phyloP scores from a whole-genome alignment of 2,797 vertebrate genomes.

The Eurystomus glaucurus region DNA sequence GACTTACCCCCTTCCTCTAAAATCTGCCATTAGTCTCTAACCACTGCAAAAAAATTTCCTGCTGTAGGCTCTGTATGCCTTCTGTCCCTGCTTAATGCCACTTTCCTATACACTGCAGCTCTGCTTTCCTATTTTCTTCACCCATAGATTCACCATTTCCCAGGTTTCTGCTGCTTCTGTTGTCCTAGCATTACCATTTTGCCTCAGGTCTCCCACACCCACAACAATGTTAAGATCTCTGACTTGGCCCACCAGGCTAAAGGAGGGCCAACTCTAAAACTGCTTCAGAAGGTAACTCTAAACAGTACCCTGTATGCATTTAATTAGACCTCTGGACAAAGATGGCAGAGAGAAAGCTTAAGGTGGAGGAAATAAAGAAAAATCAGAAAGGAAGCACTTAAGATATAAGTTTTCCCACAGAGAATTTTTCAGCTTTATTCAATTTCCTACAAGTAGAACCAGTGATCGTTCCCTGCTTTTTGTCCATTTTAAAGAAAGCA shows the following conservation, averaged over 20 bases:
- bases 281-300: neutral
- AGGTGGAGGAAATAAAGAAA: neutral
- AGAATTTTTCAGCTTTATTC: neutral
- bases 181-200: neutral
- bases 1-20: neutral
- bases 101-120: neutral
- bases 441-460: neutral
- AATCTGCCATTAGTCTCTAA: neutral
- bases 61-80: neutral
- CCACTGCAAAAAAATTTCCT: neutral
- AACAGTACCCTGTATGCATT: neutral
- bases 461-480: neutral
- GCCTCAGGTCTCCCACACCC: neutral
- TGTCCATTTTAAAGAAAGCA: neutral
- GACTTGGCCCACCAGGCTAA: neutral
- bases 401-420: neutral
- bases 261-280: neutral
- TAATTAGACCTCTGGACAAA: neutral
- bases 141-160: neutral
- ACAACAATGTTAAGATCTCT: neutral
- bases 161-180: neutral
- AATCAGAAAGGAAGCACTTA: neutral
- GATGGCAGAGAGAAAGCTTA: neutral
- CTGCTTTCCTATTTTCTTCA: neutral
- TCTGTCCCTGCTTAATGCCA: neutral